A percentile compares a stretch with the other conserved stretches of the same genome.
Conservation (phyloP, 1,140 invertebrate species). For the Laupala kohalensis region DNA sequence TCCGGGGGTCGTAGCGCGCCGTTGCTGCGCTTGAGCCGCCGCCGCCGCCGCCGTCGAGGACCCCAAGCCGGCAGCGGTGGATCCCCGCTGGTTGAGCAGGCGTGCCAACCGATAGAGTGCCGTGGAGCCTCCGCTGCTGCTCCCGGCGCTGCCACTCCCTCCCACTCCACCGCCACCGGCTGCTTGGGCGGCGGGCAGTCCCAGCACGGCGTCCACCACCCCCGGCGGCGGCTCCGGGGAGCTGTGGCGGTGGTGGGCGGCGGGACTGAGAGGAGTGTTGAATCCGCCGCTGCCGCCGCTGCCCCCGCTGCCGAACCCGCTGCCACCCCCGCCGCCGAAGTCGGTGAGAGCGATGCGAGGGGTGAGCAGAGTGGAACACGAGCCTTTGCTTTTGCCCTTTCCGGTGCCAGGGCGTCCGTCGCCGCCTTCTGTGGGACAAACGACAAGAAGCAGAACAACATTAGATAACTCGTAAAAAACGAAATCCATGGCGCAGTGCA, state of each 20-base stretch:
- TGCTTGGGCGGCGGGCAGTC: not conserved
- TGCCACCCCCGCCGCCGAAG: not conserved
- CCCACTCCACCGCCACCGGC: not conserved
- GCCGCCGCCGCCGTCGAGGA: constrained; percentile 18
- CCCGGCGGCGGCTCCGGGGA: constrained; percentile 6
- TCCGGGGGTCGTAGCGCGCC: constrained; percentile 59
- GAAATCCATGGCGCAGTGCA: too few relatives aligned
- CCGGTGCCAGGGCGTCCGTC: not conserved
- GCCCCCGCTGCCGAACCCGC: too few relatives aligned
- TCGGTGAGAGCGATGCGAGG: constrained; percentile 8
- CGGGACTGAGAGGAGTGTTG: not conserved
- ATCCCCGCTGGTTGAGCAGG: constrained; percentile 37
- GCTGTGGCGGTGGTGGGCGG: constrained; percentile 9
- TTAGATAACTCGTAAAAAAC: too few relatives aligned
- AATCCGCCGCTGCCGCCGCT: not conserved
- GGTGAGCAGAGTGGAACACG: not conserved
- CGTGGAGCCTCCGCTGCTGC: constrained; percentile 25
- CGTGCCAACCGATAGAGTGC: constrained; percentile 51
- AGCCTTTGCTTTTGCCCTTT: not conserved
- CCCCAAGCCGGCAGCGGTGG: not conserved
- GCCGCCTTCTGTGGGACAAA: not conserved
- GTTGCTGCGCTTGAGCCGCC: constrained; percentile 28
- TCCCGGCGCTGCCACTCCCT: not conserved
- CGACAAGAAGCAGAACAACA: too few relatives aligned
- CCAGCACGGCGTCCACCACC: constrained; percentile 7